phyloP scores from a whole-genome alignment of 2,113 vertebrate species.

The Entelurus aequoreus region DNA sequence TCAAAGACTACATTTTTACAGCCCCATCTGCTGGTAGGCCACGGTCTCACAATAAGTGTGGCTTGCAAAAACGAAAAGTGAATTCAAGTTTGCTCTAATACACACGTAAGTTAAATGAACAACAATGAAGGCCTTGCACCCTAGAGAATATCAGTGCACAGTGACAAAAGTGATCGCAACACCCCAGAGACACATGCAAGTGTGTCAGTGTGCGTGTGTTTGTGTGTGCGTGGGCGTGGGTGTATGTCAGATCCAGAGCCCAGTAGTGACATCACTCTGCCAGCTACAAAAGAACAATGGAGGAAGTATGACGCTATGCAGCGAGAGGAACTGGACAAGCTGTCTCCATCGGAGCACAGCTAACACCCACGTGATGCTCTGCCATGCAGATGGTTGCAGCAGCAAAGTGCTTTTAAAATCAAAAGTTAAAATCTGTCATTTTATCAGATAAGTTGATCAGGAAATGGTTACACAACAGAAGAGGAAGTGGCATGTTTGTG shows the following conservation, averaged over 20 bases:
- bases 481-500: slow-evolving; percentile 40
- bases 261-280: slow-evolving; percentile 59
- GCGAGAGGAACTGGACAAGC: slow-evolving; percentile 59
- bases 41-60: too few relatives aligned
- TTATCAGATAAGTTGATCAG: slow-evolving; percentile 47
- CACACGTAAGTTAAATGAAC: background rate
- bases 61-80: too few relatives aligned
- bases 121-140: background rate
- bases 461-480: slow-evolving; percentile 59
- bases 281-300: slow-evolving; percentile 62
- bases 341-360: slow-evolving; percentile 31
- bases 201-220: slow-evolving; percentile 20
- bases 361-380: slow-evolving; percentile 27
- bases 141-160: slow-evolving; percentile 25
- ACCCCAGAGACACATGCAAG: slow-evolving; percentile 15
- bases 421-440: slow-evolving; percentile 20
- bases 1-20: too few relatives aligned
- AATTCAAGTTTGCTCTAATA: background rate
- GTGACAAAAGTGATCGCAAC: slow-evolving; percentile 28
- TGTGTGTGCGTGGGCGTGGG: slow-evolving; percentile 10
- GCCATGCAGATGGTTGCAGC: slow-evolving; percentile 9
- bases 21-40: too few relatives aligned
- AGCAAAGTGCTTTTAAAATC: background rate
- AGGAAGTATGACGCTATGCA: slow-evolving; percentile 52
- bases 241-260: slow-evolving; percentile 49